These are phyloP conservation scores for Epinotia nisella DNA, from an alignment of 2,888 invertebrate species.

Conservation along the genomic window DNA sequence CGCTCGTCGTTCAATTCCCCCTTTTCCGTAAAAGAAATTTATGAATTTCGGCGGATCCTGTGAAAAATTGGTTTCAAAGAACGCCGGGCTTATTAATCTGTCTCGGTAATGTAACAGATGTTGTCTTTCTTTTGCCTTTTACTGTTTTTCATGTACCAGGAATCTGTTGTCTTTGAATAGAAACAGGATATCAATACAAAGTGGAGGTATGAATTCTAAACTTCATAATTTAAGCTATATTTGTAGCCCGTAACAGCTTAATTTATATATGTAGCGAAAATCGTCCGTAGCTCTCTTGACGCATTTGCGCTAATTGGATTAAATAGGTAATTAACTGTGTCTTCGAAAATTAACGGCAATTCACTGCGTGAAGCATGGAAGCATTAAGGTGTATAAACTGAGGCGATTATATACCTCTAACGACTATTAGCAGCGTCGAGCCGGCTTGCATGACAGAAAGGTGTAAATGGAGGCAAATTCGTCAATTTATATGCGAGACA, in stretches of 20 bases:
- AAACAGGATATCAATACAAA: neutral
- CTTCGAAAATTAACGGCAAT: conserved; percentile 3
- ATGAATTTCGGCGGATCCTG: conserved; percentile 38
- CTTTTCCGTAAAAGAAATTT: conserved; percentile 52
- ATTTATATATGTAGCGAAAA: no score
- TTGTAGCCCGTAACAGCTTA: neutral
- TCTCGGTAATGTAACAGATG: conserved; percentile 37
- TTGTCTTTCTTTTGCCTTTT: conserved; percentile 29
- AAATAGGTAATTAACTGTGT: neutral
- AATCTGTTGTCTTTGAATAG: conserved; percentile 27
- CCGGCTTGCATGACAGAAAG: conserved; percentile 69
- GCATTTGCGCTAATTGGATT: no score
- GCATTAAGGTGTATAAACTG: conserved; percentile 65
- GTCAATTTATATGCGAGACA: conserved; percentile 84
- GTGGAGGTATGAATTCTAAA: neutral
- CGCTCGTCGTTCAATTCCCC: conserved; percentile 62
- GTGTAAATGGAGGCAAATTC: conserved; percentile 83
- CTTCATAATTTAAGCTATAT: neutral
- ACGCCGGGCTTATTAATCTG: conserved; percentile 39
- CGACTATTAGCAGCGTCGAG: conserved; percentile 60
- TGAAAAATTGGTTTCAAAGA: conserved; percentile 41
- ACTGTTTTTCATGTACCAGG: conserved; percentile 16
- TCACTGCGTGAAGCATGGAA: conserved; percentile 6
- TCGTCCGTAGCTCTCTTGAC: no score
- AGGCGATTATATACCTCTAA: conserved; percentile 76